Evolutionary conservation across 2,113 vertebrate genomes (phyloP), one percentile per base, ranked within the genome.

Genomic region (Eulacestoma nigropectus): DNA sequence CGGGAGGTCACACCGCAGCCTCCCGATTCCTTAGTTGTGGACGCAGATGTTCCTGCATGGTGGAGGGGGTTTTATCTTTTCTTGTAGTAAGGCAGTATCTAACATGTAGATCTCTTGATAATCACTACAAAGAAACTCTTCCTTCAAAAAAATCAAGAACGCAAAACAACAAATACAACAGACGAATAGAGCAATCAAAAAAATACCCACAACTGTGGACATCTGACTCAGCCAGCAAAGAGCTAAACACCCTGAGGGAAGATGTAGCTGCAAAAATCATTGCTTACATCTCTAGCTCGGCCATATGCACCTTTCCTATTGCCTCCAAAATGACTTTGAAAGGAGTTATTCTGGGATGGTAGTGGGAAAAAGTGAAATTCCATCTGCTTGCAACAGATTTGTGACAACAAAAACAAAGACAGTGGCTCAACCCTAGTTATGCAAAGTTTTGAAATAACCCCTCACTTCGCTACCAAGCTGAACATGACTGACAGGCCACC

Each of bases 301-400:
- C 81, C 65, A 88, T 21, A 63, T 41, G 82, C 64, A 88, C 87
- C 72, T 88, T 64, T 35, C 75, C 52, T 32, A 30, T 13, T 23
- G 52, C 88, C 62, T 93, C 85, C 21, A 16, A 89, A 74, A 80
- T 18, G 37, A 42, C 72, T 95, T 70, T 17, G 41, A 56, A 80
- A 90, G 56, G 68, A 95, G 87, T 63, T 95, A 88, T 96, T 95
- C 82, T 84, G 78, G 90, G 70, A 67, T 0, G 1, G 79, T 2
- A 63, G 55, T 1, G 3, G 52, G 67, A 18, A 74, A 81, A 73
- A 84, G 60, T 11, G 12, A 21, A 92, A 92, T 81, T 91, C 95
- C 95, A 95, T 96, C 95, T 96, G 95, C 76, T 96, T 47, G 4
- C 75, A 77, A 69, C 82, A 88, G 76, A 93, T 90, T 52, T 67